These are phyloP conservation scores for Drosophila pectinifera DNA, from an alignment of 1,140 invertebrate species.

Conservation along the genomic window DNA sequence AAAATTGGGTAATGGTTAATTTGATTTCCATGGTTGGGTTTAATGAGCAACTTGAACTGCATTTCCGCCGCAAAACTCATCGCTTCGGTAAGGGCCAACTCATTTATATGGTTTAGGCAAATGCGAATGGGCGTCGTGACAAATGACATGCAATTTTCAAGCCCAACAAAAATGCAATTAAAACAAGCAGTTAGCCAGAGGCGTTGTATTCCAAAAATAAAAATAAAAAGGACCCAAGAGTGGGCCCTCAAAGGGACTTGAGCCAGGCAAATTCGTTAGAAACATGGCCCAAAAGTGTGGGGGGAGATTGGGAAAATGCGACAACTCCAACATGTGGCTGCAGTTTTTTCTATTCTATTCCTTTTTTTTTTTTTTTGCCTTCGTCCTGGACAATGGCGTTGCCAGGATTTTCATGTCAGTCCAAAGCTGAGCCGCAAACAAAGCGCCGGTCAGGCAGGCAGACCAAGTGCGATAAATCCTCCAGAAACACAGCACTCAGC, in stretches of 20 bases:
- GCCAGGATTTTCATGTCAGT: constrained; percentile 77
- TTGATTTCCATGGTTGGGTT: constrained; percentile 10
- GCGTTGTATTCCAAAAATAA: constrained; percentile 11
- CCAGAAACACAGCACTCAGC: constrained; percentile 63
- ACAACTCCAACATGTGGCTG: constrained; percentile 69
- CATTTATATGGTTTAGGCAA: constrained; percentile 79
- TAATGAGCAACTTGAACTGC: constrained; percentile 39
- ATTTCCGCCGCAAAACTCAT: constrained; percentile 23
- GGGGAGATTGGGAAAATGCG: constrained; percentile 20
- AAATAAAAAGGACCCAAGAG: constrained; percentile 29
- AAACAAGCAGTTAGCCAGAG: constrained; percentile 53
- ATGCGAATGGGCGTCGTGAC: constrained; percentile 66
- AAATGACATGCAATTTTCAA: constrained; percentile 78
- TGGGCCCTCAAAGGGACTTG: constrained; percentile 53
- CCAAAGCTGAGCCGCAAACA: constrained; percentile 69
- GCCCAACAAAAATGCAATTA: constrained; percentile 78
- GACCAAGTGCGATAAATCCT: constrained; percentile 80
- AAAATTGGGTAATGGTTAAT: not conserved
- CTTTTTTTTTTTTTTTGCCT: constrained; percentile 12
- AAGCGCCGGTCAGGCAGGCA: constrained; percentile 59
- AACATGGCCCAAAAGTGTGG: constrained; percentile 6
- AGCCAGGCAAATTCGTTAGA: constrained; percentile 36
- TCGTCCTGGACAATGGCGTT: constrained; percentile 50
- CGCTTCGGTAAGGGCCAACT: constrained; percentile 33
- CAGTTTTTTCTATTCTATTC: constrained; percentile 49